phyloP scores from a whole-genome alignment of 2,888 invertebrate species.

The Mesopsocus fuscifrons region DNA sequence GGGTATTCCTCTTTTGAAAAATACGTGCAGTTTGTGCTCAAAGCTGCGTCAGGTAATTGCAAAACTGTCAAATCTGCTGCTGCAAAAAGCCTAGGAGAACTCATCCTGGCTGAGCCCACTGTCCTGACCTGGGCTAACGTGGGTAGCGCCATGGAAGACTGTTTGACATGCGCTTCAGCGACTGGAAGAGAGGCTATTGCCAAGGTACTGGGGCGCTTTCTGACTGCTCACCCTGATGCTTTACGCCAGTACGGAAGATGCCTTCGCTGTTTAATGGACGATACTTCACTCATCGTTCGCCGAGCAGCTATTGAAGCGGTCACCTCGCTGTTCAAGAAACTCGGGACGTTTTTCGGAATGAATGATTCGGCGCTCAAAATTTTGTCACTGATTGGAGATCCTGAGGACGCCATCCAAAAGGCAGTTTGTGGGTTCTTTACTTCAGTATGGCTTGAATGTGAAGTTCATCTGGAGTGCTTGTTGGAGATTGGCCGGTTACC shows the following conservation, averaged over 20 bases:
- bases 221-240: background rate
- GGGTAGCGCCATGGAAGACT: background rate
- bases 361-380: background rate
- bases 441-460: background rate
- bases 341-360: background rate
- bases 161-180: background rate
- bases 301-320: background rate
- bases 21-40: background rate
- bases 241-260: background rate
- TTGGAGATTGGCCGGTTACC: background rate
- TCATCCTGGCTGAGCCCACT: background rate
- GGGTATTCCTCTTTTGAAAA: background rate
- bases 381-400: background rate
- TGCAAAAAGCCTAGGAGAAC: background rate
- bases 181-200: background rate
- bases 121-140: background rate
- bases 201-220: background rate
- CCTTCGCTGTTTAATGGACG: background rate
- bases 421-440: background rate
- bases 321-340: background rate
- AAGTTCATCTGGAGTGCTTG: background rate
- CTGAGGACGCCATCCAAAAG: background rate
- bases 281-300: background rate
- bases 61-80: background rate
- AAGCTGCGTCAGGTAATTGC: background rate